Evolutionary conservation across 2,888 invertebrate genomes (phyloP), one percentile per base, ranked within the genome.

Genomic region (Ctena decussata): DNA sequence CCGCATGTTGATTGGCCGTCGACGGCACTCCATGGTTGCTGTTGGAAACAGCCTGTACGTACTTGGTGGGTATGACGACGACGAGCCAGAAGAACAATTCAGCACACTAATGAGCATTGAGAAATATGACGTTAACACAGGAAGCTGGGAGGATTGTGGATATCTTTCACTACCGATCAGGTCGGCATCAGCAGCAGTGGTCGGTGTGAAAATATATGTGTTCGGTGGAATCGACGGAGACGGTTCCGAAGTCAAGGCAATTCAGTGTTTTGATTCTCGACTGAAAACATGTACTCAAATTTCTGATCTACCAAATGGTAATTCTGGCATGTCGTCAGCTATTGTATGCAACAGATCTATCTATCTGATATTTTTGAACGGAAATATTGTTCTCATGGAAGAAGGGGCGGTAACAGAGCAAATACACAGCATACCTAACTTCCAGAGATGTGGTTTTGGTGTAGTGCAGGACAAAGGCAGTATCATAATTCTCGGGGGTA

Each of bases 41-140:
- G 89, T 91, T 3, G 92, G 91, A 21, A 89, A 91, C 37, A 84
- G 82, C 8, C 46, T 92, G 21, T 92, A 86, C 65, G 88, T 90
- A 11, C 69, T 92, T 0, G 92, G 92, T n/a, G 92, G 92, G 5
- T 92, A 80, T 81, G 89, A 91, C 77, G 91, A 91, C 77, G 82
- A 83, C 6, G 85, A 87, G 39, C 80, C 77, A n/a, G 86, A 87
- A n/a, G 89, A 86, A 21, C 32, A 46, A 0, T 87, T 81, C 24
- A 80, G 86, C 18, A 92, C 91, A n/a, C 71, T 92, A 35, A 80
- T 85, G 72, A 87, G 87, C 37, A 79, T 92, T 18, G 90, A 91
- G 49, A 82, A 80, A 76, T 92, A 84, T 77, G 77, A 78, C 11
- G 86, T 92, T 1, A 72, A 74, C 12, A 85, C 84, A 24, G 86